Evolutionary conservation across 2,888 invertebrate species (phyloP).

Genomic region (Dermolepida albohirtum): DNA sequence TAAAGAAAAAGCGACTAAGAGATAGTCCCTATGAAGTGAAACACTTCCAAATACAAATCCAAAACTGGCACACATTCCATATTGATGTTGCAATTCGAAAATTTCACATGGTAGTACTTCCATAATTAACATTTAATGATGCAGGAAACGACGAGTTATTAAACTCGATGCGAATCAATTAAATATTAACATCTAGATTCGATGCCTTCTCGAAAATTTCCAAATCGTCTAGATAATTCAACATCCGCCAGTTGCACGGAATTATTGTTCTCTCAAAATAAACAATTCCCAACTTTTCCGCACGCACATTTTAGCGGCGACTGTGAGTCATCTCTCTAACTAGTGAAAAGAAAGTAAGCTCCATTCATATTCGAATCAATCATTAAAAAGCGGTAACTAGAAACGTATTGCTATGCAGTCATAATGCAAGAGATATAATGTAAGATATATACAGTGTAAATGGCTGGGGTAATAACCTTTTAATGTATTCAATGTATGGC

Average conservation of each 20-base stretch:
- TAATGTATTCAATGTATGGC: slow-evolving; percentile 47
- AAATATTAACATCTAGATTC: background rate
- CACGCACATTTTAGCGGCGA: too few relatives aligned
- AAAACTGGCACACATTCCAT: too few relatives aligned
- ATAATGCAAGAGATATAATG: slow-evolving; percentile 1
- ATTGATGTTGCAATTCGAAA: background rate
- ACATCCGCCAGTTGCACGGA: too few relatives aligned
- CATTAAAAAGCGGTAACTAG: background rate
- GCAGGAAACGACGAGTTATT: background rate
- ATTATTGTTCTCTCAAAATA: too few relatives aligned
- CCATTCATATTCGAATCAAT: slow-evolving; percentile 2
- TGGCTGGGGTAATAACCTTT: slow-evolving; percentile 48
- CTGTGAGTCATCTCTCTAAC: too few relatives aligned
- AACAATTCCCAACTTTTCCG: too few relatives aligned
- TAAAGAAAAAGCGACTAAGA: too few relatives aligned
- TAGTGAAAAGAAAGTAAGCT: slow-evolving; percentile 8
- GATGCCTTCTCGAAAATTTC: too few relatives aligned
- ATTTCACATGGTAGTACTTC: background rate
- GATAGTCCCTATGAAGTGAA: too few relatives aligned
- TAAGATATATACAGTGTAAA: background rate
- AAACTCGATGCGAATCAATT: background rate
- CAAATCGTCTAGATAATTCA: too few relatives aligned
- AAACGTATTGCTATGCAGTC: background rate
- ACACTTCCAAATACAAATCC: too few relatives aligned
- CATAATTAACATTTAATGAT: background rate